Percentiles rank a stretch among this genome's conserved stretches.
Conservation (phyloP, 1,140 invertebrate genomes). For the Brachionus plicatilis region DNA sequence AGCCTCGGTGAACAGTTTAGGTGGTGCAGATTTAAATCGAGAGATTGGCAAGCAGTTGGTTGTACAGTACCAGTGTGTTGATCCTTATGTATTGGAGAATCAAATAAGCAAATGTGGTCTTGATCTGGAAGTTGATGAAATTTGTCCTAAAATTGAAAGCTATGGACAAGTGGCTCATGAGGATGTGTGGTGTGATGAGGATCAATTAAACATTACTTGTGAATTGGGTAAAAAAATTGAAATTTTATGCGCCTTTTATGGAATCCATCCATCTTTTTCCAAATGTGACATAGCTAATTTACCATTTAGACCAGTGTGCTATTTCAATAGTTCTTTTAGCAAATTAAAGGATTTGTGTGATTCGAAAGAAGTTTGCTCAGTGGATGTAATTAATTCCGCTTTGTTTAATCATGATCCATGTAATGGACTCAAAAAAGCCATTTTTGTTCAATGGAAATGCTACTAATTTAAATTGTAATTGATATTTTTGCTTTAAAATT, state of each 20-base stretch:
- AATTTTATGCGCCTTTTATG: slow-evolving; percentile 31
- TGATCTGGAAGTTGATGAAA: neutral
- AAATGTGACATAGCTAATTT: neutral
- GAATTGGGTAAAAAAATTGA: neutral
- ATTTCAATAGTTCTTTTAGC: slow-evolving; percentile 22
- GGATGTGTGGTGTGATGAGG: slow-evolving; percentile 2
- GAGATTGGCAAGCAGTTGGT: neutral
- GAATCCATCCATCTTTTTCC: neutral
- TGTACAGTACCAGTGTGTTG: slow-evolving; percentile 26
- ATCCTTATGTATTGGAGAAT: neutral
- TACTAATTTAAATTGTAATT: neutral
- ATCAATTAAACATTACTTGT: neutral
- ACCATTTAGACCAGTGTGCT: neutral
- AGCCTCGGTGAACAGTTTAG: slow-evolving; percentile 12
- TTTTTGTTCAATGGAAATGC: slow-evolving; percentile 33
- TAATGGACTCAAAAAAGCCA: slow-evolving; percentile 25
- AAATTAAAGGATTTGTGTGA: neutral
- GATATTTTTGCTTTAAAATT: neutral
- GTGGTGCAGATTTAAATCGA: neutral
- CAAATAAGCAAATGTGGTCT: neutral
- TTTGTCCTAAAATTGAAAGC: neutral
- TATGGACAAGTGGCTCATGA: neutral
- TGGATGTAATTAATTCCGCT: neutral
- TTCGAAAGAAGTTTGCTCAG: neutral
- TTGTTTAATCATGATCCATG: slow-evolving; percentile 23